Conservation (phyloP, 2,797 vertebrate genomes). For the Otus scops region DNA sequence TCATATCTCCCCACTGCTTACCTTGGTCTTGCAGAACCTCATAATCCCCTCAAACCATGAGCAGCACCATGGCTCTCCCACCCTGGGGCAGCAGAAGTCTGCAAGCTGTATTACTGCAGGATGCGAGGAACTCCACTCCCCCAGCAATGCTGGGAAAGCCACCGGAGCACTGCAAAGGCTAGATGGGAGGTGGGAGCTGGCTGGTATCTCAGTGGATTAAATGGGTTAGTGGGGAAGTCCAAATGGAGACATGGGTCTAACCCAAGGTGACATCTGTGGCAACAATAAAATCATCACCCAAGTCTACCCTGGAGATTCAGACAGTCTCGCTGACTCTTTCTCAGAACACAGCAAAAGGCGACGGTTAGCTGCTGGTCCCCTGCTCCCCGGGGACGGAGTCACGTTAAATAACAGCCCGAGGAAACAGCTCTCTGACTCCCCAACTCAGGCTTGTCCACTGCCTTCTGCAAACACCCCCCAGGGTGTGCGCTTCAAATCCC, state of each 20-base stretch:
- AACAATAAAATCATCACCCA: not conserved
- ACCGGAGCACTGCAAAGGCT: not conserved
- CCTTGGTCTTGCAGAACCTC: not conserved
- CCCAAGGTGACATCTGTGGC: not conserved
- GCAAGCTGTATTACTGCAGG: not conserved
- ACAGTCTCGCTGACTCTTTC: not conserved
- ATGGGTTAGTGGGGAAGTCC: not conserved
- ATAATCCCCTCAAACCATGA: not conserved
- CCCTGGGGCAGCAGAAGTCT: accelerated
- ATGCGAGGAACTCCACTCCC: accelerated
- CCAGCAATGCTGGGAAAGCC: not conserved
- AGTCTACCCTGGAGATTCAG: not conserved
- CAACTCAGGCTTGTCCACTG: not conserved
- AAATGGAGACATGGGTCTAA: not conserved
- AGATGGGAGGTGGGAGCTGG: not conserved
- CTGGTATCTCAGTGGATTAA: not conserved
- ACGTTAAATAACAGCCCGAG: not conserved
- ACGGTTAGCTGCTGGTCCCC: too few species aligned
- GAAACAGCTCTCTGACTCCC: not conserved
- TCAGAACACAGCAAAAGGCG: not conserved
- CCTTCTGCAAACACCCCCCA: not conserved
- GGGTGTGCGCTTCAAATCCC: not conserved
- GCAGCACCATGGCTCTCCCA: not conserved
- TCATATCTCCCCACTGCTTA: not conserved
- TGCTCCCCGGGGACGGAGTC: accelerated